phyloP scores from a whole-genome alignment of 1,140 invertebrate genomes.

The Pseudomyrmex concolor region DNA sequence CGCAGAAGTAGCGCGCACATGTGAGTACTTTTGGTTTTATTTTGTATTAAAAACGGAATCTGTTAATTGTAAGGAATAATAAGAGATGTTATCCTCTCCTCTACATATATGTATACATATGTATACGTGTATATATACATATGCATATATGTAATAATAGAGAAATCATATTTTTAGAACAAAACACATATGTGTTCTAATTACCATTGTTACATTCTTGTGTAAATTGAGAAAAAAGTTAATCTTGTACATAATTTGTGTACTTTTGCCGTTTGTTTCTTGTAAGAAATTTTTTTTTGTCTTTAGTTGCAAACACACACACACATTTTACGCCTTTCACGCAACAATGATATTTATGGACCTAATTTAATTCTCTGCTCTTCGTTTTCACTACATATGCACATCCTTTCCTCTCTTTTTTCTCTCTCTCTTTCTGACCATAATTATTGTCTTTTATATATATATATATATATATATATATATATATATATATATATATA shows the following conservation, averaged over 20 bases:
- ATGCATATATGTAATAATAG: conserved; percentile 62
- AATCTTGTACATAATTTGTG: conserved; percentile 41
- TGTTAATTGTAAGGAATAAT: conserved; percentile 25
- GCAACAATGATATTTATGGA: conserved; percentile 68
- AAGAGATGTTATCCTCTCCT: conserved; percentile 59
- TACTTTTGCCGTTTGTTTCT: conserved; percentile 28
- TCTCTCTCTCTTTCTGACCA: conserved; percentile 12
- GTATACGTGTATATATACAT: conserved; percentile 58
- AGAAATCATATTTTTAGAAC: conserved; percentile 53
- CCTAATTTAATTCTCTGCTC: conserved; percentile 43
- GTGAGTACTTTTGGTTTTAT: too few relatives aligned
- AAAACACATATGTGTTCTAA: conserved; percentile 58
- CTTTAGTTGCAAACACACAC: background rate
- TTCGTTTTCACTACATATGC: conserved; percentile 15
- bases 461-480: too few relatives aligned
- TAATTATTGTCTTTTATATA: conserved; percentile 33
- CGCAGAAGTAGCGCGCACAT: too few relatives aligned
- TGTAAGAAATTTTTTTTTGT: background rate
- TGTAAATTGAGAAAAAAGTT: conserved; percentile 74
- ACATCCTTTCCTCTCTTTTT: too few relatives aligned
- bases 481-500: background rate
- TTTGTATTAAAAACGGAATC: background rate
- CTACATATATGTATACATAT: conserved; percentile 30
- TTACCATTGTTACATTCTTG: conserved; percentile 70
- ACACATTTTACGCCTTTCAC: conserved; percentile 54